These are phyloP conservation scores for Anomalospiza imberbis DNA, from an alignment of 2,797 vertebrate species.

Conservation along the genomic window DNA sequence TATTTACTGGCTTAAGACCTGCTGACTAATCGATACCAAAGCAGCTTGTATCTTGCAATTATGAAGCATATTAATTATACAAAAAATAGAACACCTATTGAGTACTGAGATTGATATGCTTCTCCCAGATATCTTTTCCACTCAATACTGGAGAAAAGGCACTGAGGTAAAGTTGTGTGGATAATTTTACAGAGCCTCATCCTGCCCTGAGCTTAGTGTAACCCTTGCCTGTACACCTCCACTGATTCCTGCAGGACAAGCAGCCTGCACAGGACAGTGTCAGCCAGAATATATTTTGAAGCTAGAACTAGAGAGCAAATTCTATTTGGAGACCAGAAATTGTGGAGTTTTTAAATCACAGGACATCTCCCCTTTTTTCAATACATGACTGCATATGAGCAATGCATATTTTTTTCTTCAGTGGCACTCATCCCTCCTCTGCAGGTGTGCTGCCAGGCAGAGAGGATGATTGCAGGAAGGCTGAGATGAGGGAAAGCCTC, in stretches of 20 bases:
- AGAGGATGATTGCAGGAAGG: not conserved
- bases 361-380: not conserved
- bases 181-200: not conserved
- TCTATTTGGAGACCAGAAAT: not conserved
- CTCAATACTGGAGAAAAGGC: not conserved
- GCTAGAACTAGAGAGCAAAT: not conserved
- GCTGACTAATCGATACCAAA: not conserved
- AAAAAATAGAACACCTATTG: not conserved
- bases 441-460: not conserved
- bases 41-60: not conserved
- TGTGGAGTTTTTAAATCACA: fast-evolving
- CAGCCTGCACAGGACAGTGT: not conserved
- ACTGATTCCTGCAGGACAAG: not conserved
- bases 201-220: not conserved
- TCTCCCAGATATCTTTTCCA: not conserved
- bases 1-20: not conserved
- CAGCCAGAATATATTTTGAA: not conserved
- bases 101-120: not conserved
- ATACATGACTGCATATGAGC: fast-evolving
- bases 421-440: not conserved
- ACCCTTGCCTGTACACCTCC: not conserved
- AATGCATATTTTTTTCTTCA: not conserved
- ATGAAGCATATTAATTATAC: not conserved
- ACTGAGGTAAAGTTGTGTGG: not conserved
- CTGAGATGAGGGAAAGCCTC: not conserved